phyloP scores from a whole-genome alignment of 2,888 invertebrate genomes.

The Patella depressa region DNA sequence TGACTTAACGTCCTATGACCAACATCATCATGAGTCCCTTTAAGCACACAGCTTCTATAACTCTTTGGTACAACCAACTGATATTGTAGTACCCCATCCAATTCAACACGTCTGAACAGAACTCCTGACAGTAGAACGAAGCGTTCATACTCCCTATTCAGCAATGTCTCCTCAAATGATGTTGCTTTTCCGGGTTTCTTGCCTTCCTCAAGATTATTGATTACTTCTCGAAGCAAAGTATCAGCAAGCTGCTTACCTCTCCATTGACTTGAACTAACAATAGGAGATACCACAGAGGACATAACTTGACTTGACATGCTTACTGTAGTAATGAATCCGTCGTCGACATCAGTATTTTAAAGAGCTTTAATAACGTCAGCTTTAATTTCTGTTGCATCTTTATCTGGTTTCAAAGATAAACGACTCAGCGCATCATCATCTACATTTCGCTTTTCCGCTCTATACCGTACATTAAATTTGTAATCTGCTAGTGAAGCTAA shows the following conservation, averaged over 20 bases:
- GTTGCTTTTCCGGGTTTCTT: not conserved
- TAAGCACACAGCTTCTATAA: conserved; percentile 13
- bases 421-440: conserved; percentile 39
- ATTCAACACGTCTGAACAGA: not conserved
- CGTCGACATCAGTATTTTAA: not conserved
- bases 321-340: not conserved
- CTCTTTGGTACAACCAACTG: conserved; percentile 31
- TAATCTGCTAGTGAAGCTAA: conserved; percentile 30
- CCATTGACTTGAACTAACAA: not conserved
- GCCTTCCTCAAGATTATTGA: not conserved
- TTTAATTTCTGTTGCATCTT: not conserved
- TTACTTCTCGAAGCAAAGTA: not conserved
- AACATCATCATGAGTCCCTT: conserved; percentile 37
- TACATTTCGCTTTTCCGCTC: conserved; percentile 23
- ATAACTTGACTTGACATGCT: conserved; percentile 1
- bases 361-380: not conserved
- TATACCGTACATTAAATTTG: conserved; percentile 26
- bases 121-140: not conserved
- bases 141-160: not conserved
- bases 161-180: not conserved
- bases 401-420: conserved; percentile 15
- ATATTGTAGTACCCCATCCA: not conserved
- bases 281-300: not conserved
- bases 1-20: conserved; percentile 33
- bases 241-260: not conserved